Base-by-base conservation (phyloP, 2,888 invertebrate genomes). In the Drosophila koepferae region DNA sequence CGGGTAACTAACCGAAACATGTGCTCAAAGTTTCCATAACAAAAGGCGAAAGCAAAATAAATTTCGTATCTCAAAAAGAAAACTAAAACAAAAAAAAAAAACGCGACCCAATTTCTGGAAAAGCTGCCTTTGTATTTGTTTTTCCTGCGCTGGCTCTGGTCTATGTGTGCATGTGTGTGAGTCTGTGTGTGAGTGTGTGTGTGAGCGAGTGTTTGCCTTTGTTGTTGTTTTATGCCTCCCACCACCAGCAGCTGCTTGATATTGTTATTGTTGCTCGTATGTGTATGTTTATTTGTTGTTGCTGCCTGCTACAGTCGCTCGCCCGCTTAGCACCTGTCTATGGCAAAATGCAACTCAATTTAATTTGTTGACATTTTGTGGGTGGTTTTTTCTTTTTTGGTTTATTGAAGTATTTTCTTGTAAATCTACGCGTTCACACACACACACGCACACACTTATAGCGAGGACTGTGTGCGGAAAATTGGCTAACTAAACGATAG, bases 61-160 rank as follows among this genome's bases (percentile, higher is more conserved):
- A 18, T 2, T 23, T 18, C 5, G 20, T 28, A 28, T 38, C 38
- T 18, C 12, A 56, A 28, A 23, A 62, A 23, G 56, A 56, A 48
- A 72, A 28, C 28, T 28, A 28, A 78, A 64, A 49, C 65, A 41
- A 23, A 59, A 63, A 49, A 78, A 68, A 46, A 67, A 38, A 53
- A 62, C 74, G 78, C 90, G 86, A 86, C 86, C 86, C 83, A 86
- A 86, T 86, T 90, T 81, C 80, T 71, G 84, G 82, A 87, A 82
- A 85, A 85, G 80, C 85, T 86, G 60, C 48, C 80, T 78, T 79
- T 85, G 88, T 87, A 77, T 85, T 87, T 86, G 79, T 83, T 83
- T 78, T 81, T 70, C 67, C 64, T 63, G 58, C 56, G 58, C 51
- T 63, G 55, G 41, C 28, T 28, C 23, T 28, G 28, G 36, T 14